phyloP scores from a whole-genome alignment of 2,113 vertebrate genomes.

The Prunella fulvescens region DNA sequence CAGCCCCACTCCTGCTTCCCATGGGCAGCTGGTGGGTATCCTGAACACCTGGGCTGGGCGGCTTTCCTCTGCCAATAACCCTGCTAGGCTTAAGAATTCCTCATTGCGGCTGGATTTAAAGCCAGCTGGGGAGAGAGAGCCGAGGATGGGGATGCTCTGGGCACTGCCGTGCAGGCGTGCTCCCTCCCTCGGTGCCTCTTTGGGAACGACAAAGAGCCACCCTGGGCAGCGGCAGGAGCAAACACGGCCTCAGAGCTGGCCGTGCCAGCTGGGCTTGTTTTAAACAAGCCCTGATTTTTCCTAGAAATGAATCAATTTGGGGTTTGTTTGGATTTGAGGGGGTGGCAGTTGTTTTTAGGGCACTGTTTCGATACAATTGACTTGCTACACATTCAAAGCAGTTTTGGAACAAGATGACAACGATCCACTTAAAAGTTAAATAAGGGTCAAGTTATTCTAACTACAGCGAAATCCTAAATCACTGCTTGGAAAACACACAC shows the following conservation, averaged over 20 bases:
- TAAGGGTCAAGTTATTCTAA: not conserved
- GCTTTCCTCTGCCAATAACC: not conserved
- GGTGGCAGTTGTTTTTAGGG: not conserved
- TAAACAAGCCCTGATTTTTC: not conserved
- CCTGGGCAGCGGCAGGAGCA: not conserved
- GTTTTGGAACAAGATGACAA: not conserved
- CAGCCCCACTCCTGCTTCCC: not conserved
- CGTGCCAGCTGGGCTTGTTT: not conserved
- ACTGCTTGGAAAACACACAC: not conserved
- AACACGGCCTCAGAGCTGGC: not conserved
- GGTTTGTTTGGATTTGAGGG: not conserved
- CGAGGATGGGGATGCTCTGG: not conserved
- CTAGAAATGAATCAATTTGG: accelerated
- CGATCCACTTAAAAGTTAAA: not conserved
- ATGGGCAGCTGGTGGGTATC: not conserved
- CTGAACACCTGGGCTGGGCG: not conserved
- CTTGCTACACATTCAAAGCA: not conserved
- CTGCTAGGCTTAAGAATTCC: not conserved
- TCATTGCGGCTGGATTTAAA: not conserved
- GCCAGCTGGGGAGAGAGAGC: not conserved
- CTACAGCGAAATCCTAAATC: not conserved
- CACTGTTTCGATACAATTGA: not conserved
- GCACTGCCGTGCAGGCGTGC: accelerated
- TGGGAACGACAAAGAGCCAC: not conserved
- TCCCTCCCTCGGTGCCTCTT: not conserved